Base-by-base conservation (phyloP, 2,113 vertebrate genomes). In the Casuarius casuarius region DNA sequence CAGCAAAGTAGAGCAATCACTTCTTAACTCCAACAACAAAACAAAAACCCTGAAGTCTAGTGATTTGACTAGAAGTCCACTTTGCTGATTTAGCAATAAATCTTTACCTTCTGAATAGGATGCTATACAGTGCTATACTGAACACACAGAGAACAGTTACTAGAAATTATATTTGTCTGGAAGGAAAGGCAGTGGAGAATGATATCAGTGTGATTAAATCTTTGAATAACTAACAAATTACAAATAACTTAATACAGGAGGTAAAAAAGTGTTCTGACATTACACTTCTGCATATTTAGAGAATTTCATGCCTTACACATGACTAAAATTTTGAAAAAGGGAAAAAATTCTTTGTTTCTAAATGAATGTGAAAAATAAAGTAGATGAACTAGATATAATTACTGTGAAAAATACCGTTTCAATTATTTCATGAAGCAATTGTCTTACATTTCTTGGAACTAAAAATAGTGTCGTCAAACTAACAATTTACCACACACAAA, bases 151-250 rank as follows among this genome's bases (percentile, higher is more conserved):
- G 52, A 63, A 14, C 4, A 25, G n/a, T 31, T 63, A 44, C 12
- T 58, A 15, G 14, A 71, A 38, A 65, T 46, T 15, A 15, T 25
- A 52, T 35, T 22, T 10, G 7, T 51, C 49, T 75, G 48, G 18
- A 81, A 62, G 7, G 26, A 85, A 75, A 3, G 40, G 33, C 31
- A 84, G 20, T 13, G 75, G 9, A 62, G 18, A 89, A 79, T 9
- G 33, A 42, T 1, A 73, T 62, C 20, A 52, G 62, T 0, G 0
- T 11, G 12, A 84, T 16, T 70, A 29, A 5, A 49, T 19, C 25
- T 71, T 33, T 33, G 71, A 42, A 5, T 65, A 56, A 23, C 7
- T 58, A 40, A 58, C 49, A 9, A 48, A n/a, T 51, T 20, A 6
- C 18, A 58, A 87, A 48, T 54, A 59, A 61, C 46, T 48, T 38